Evolutionary conservation across 2,113 vertebrate species (phyloP).

Genomic region (Lampris megalopsis): DNA sequence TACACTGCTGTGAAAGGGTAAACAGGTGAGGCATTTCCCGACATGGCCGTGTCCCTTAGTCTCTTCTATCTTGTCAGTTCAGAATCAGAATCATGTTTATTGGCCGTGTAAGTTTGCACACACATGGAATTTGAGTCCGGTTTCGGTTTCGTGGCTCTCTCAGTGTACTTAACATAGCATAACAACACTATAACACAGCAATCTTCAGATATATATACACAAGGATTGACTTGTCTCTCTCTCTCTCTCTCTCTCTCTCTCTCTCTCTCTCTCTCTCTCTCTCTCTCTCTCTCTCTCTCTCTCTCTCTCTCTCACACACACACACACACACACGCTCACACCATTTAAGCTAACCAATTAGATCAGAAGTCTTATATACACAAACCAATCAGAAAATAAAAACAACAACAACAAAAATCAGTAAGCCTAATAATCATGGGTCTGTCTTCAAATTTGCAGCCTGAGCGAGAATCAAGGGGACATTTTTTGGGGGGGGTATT

Average conservation of each 20-base stretch:
- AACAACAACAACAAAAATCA: background rate
- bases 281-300: too few relatives aligned
- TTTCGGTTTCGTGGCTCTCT: too few relatives aligned
- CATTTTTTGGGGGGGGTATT: background rate
- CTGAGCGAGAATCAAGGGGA: background rate
- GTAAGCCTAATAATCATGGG: background rate
- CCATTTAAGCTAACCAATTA: too few relatives aligned
- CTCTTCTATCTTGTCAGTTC: background rate
- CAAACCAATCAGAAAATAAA: background rate
- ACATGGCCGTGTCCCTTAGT: background rate
- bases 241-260: too few relatives aligned
- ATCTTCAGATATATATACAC: too few relatives aligned
- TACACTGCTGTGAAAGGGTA: background rate
- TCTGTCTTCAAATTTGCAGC: constrained; percentile 10
- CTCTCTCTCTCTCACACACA: background rate
- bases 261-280: too few relatives aligned
- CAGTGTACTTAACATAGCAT: too few relatives aligned
- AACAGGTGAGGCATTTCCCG: constrained; percentile 1
- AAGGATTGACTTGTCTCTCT: too few relatives aligned
- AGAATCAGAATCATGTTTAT: too few relatives aligned
- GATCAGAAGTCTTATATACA: background rate
- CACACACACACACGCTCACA: constrained; percentile 1
- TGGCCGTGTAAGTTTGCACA: too few relatives aligned
- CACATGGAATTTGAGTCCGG: too few relatives aligned
- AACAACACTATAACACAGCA: too few relatives aligned